Conservation (phyloP, 37 sponge, comb jelly and placozoan genomes). For the Corticium candelabrum region DNA sequence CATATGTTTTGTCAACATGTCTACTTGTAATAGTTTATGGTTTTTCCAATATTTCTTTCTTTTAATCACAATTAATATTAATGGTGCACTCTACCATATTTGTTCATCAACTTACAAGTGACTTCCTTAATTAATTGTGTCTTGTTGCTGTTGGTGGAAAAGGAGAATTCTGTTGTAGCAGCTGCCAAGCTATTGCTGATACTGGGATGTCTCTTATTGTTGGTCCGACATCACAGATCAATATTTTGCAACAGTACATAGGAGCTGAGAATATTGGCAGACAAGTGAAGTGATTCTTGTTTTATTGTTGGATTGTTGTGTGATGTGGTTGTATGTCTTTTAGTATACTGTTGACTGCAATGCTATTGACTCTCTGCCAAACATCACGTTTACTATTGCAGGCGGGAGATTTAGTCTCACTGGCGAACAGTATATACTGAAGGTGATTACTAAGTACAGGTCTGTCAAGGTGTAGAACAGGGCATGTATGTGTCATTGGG, state of each 20-base stretch:
- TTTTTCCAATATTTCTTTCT: no score
- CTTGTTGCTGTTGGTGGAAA: not conserved
- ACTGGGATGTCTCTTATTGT: slow-evolving; percentile 92
- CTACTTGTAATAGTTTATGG: no score
- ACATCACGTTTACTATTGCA: slow-evolving; percentile 13
- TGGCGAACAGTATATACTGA: slow-evolving; percentile 16
- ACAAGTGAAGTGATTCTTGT: not conserved
- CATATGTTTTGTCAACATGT: no score
- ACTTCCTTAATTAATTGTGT: not conserved
- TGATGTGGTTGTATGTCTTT: not conserved
- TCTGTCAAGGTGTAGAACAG: no score
- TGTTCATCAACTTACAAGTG: not conserved
- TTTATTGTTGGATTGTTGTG: not conserved
- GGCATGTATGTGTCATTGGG: no score
- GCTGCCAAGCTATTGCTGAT: slow-evolving; percentile 90
- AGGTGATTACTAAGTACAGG: slow-evolving; percentile 16
- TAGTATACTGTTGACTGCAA: slow-evolving; percentile 27
- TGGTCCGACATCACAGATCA: slow-evolving; percentile 63
- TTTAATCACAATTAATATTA: no score
- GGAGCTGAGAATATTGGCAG: slow-evolving; percentile 47
- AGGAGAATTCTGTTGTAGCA: slow-evolving; percentile 24
- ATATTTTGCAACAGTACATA: slow-evolving; percentile 35
- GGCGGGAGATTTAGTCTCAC: slow-evolving; percentile 13
- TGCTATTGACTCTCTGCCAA: slow-evolving; percentile 15
- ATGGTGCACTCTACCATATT: no score